Base-by-base conservation (phyloP, 2,113 vertebrate species). In the Brachypteracias leptosomus region DNA sequence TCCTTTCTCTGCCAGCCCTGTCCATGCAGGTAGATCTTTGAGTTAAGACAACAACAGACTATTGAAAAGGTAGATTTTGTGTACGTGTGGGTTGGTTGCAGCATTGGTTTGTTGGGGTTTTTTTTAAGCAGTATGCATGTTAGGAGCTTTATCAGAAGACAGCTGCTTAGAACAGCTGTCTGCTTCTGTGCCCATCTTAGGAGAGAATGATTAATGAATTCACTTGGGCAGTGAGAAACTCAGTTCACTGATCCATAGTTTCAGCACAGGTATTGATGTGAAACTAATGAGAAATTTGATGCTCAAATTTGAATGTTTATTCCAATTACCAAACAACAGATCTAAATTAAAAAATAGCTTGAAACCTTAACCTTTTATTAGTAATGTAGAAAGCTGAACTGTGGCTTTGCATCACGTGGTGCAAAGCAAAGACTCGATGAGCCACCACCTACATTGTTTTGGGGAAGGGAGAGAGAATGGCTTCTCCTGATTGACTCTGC, bases 231-330 rank as follows among this genome's bases (percentile, higher is more conserved):
- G 97, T 71, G 25, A 98, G 97, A 97, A 97, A 97, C 96, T 97
- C 97, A 95, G 98, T 96, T 97, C 97, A 98, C 96, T 98, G 98
- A 98, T 98, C 98, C 98, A 97, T 98, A 97, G 94, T 96, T 97
- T 97, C 96, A 96, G 97, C 96, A 96, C 98, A 98, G 97, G 98
- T 98, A 98, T 98, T 98, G 98, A 98, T 98, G 98, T 98, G 98
- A 98, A 98, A 98, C 98, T 98, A 98, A 98, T 98, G 98, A 98
- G 98, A 98, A 98, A 98, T 98, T 97, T 98, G 98, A 98, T 98
- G 98, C 97, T 98, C 96, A 98, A 97, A 98, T 98, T 98, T 98
- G 97, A 98, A 97, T 98, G 98, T 98, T 98, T 98, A 98, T 98
- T 98, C 98, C 98, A 98, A 98, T 98, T 98, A 98, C 98, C 97